phyloP scores from a whole-genome alignment of 2,888 invertebrate genomes.

The Erpobdella octoculata region DNA sequence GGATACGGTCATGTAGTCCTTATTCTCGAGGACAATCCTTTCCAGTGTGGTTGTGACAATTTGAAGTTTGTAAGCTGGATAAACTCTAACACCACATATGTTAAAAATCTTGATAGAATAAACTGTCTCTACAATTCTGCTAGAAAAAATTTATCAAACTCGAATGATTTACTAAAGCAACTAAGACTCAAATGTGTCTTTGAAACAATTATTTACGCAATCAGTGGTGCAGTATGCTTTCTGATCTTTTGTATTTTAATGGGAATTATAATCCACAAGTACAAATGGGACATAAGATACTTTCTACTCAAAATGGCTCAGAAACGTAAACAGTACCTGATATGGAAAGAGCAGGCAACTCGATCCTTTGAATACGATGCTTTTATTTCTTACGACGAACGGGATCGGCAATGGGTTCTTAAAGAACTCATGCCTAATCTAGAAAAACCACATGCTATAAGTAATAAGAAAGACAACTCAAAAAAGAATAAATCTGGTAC shows the following conservation, averaged over 20 bases:
- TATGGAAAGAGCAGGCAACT: neutral
- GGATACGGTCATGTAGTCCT: neutral
- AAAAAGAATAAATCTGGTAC: neutral
- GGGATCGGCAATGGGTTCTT: slow-evolving; percentile 6
- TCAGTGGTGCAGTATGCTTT: neutral
- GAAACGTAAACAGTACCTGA: neutral
- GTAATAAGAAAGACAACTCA: neutral
- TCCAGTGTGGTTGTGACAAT: neutral
- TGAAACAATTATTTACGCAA: too few relatives aligned
- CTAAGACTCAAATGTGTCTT: too few relatives aligned
- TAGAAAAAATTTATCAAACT: too few relatives aligned
- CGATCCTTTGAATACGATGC: slow-evolving; percentile 5
- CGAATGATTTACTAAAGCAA: too few relatives aligned
- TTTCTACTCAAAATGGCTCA: neutral
- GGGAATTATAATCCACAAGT: neutral
- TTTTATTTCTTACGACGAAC: slow-evolving; percentile 17
- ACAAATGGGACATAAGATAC: slow-evolving; percentile 26
- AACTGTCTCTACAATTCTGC: neutral
- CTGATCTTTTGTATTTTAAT: neutral
- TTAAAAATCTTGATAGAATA: neutral
- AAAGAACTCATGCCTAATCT: slow-evolving; percentile 16
- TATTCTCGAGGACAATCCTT: neutral
- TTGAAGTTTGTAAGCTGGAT: neutral
- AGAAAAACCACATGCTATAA: neutral
- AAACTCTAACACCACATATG: neutral